Evolutionary conservation across 2,888 invertebrate genomes (phyloP).

Genomic region (Andrena trimmerana): DNA sequence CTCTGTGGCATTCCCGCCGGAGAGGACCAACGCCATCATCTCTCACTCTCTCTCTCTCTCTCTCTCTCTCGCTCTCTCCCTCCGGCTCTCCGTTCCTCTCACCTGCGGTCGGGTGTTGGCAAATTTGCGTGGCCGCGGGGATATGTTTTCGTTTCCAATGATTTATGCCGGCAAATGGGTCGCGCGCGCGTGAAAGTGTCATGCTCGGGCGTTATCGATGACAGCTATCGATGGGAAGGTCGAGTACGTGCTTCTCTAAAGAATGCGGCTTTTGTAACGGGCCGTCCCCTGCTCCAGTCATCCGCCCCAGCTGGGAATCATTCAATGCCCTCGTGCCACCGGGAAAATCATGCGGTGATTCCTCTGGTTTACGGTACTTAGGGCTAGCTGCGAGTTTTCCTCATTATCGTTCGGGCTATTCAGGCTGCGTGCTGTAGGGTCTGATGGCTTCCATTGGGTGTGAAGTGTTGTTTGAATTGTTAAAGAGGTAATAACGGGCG

Average conservation of each 20-base stretch:
- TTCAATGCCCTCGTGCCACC: constrained; percentile 30
- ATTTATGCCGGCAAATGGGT: constrained; percentile 84
- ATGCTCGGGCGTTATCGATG: constrained; percentile 77
- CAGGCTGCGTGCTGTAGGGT: not conserved
- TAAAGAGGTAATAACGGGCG: not conserved
- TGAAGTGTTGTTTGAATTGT: constrained; percentile 14
- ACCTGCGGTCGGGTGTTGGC: constrained; percentile 84
- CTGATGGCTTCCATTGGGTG: not conserved
- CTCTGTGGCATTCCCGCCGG: constrained; percentile 17
- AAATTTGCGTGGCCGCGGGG: constrained; percentile 84
- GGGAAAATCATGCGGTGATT: constrained; percentile 58
- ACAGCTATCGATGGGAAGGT: constrained; percentile 74
- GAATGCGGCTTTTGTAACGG: constrained; percentile 62
- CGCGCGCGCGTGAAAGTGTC: constrained; percentile 76
- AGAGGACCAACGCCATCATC: constrained; percentile 11
- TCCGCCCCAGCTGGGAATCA: constrained; percentile 39
- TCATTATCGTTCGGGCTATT: constrained; percentile 25
- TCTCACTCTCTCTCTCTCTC: constrained; percentile 24
- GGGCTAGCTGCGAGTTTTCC: constrained; percentile 35
- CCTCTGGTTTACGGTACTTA: constrained; percentile 20
- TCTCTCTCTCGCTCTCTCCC: constrained; percentile 50
- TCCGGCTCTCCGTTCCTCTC: constrained; percentile 44
- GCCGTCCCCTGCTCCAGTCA: constrained; percentile 23
- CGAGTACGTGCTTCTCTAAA: constrained; percentile 72
- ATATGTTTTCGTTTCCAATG: constrained; percentile 85